Evolutionary conservation across 2,113 vertebrate genomes (phyloP).

Genomic region (Pterocles orientalis): DNA sequence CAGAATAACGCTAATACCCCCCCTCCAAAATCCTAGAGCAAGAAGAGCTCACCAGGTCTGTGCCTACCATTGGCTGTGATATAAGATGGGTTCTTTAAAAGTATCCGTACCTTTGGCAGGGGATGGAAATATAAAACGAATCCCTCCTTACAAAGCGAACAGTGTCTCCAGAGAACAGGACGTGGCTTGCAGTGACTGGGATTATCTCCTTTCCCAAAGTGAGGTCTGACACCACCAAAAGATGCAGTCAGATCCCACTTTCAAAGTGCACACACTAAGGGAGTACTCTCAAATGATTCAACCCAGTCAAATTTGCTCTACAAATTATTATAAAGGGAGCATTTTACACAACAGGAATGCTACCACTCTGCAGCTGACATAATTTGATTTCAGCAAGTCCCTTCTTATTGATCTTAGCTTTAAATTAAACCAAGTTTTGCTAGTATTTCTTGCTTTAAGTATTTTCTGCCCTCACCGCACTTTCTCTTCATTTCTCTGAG

Average conservation of each 20-base stretch:
- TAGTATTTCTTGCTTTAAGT: background rate
- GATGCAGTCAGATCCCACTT: background rate
- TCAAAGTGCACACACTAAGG: too few relatives aligned
- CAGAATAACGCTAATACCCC: background rate
- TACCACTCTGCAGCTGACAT: background rate
- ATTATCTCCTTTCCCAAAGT: background rate
- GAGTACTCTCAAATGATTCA: background rate
- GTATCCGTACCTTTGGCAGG: background rate
- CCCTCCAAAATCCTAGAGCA: background rate
- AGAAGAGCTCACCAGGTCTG: background rate
- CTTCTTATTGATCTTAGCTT: background rate
- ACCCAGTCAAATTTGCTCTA: background rate
- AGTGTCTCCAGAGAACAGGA: background rate
- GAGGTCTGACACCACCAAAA: background rate
- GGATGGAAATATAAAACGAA: background rate
- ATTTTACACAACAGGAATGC: background rate
- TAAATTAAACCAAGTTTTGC: background rate
- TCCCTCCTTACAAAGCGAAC: background rate
- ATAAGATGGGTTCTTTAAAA: background rate
- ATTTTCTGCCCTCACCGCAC: background rate
- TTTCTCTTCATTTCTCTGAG: background rate
- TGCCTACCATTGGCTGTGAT: background rate
- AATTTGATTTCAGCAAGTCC: background rate
- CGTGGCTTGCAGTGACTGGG: background rate
- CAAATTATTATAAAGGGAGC: background rate